Evolutionary conservation across 2,888 invertebrate genomes (phyloP), one percentile per base, ranked within the genome.

Genomic region (Cephus pygmeus): DNA sequence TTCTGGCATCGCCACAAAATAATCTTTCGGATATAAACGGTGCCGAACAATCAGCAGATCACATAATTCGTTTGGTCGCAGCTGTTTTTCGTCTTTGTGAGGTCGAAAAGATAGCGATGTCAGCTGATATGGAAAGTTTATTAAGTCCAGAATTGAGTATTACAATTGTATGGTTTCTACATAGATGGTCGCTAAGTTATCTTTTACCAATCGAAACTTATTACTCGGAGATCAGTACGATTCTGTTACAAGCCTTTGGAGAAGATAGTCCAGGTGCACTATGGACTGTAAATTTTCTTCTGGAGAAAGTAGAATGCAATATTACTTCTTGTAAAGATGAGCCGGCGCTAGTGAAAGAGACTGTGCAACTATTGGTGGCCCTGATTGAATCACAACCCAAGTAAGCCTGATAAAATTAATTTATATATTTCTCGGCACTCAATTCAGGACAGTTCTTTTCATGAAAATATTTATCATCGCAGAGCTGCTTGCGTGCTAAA

Each of bases 91-190:
- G 95, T 73, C 92, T 97, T 76, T 95, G 96, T 89, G 94, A 95
- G 76, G 94, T 96, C 85, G 96, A 97, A 89, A 95, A 94, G 82
- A 94, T 95, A 1, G 95, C 96, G 0, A 92, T 95, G 34, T 94
- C 95, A 79, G 95, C 95, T 0, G 95, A 95, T 79, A 92, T 96
- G 80, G 92, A 93, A 0, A 93, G 93, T 81, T 92, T 94, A 81
- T 93, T 97, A 84, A 97, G 97, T 89, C 97, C 97, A 0, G 96
- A 97, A 90, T 94, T 97, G 2, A 95, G 95, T 1, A 94, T 95
- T 73, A 95, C 95, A 0, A 92, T 95, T 73, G 95, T 96, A 84
- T 97, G 97, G 96, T 95, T 96, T 86, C 92, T 97, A 73, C 94
- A 95, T 85, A 94, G 95, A 83, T 97, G 96, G 96, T 94, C 95